Base-by-base conservation (phyloP, 2,113 vertebrate species). In the Neofelis nebulosa region DNA sequence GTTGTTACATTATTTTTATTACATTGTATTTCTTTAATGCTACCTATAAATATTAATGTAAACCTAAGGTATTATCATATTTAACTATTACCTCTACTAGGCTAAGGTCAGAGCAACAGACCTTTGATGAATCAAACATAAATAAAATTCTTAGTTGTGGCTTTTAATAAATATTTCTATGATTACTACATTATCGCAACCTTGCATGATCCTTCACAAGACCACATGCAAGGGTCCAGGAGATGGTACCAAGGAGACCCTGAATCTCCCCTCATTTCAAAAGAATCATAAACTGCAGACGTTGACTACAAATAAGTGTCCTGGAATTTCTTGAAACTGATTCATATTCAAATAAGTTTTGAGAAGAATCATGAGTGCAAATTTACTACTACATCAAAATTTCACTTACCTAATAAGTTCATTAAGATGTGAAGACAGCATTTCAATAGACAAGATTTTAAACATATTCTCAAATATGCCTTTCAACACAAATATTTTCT, bases 401-500 rank as follows among this genome's bases (percentile, higher is more conserved):
- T 14, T 69, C 5, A 90, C 52, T 82, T 87, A 81, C 66, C 48
- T 66, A 96, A 93, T 66, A 96, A 93, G 16, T 79, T 81, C 12
- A 93, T 86, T 86, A 81, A 68, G 21, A 74, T 45, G 0, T 93
- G 25, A 78, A 91, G 4, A 19, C 52, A 79, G 41, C 50, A 73
- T 78, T 91, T 82, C 15, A 78, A 15, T 85, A 81, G 15, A 91
- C 92, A 65, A 92, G 36, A 84, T 66, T 74, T 94, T 86, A 52
- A 95, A 31, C 33, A 25, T 68, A 95, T 36, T n/a, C 16, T 63
- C 29, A 94, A 65, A 89, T 50, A 63, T 14, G 66, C 68, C 25
- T 95, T 96, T 89, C 23, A 14, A 95, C n/a, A 61, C 2, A 91
- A 71, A 82, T 55, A 82, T 65, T 91, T 90, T 94, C 19, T 84